Percentiles rank a stretch among this genome's conserved stretches.
Conservation (phyloP, 2,113 vertebrate genomes). For the Macrotus californicus region DNA sequence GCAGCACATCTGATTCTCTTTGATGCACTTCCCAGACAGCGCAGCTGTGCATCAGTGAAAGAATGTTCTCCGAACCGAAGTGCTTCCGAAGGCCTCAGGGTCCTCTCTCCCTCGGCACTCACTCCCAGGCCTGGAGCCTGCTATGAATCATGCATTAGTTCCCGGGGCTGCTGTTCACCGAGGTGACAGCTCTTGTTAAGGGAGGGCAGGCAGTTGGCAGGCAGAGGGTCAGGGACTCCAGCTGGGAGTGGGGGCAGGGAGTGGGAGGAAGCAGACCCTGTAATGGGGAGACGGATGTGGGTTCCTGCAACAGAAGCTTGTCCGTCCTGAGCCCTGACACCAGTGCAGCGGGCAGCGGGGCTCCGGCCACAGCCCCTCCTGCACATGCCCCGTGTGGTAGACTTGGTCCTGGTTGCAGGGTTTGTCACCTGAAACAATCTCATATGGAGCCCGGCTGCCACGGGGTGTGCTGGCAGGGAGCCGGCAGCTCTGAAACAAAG, state of each 20-base stretch:
- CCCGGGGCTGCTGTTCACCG: not conserved
- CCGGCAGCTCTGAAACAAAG: not conserved
- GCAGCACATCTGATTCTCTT: constrained; percentile 34
- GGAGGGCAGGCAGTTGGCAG: not conserved
- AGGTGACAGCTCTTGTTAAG: accelerated
- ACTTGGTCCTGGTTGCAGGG: not conserved
- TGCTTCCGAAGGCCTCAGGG: constrained; percentile 50
- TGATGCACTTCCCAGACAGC: constrained; percentile 38
- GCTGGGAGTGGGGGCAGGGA: not conserved
- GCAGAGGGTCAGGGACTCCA: not conserved
- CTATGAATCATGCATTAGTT: constrained; percentile 37
- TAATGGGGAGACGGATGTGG: not conserved
- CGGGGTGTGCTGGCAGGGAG: not conserved
- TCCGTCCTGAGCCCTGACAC: not conserved
- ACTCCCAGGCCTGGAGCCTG: constrained; percentile 35
- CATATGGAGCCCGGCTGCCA: constrained; percentile 17
- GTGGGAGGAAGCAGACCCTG: not conserved
- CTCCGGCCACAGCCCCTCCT: not conserved
- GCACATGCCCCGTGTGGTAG: not conserved
- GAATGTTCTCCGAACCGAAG: constrained; percentile 27
- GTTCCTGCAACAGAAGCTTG: not conserved
- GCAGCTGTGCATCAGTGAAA: constrained; percentile 52
- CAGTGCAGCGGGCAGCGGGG: not conserved
- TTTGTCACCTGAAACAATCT: not conserved
- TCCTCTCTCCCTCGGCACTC: not conserved